A percentile compares a stretch with the other conserved stretches of the same genome.
These are phyloP conservation scores for Cetonia aurata DNA, from an alignment of 2,888 invertebrate genomes.

Conservation along the genomic window DNA sequence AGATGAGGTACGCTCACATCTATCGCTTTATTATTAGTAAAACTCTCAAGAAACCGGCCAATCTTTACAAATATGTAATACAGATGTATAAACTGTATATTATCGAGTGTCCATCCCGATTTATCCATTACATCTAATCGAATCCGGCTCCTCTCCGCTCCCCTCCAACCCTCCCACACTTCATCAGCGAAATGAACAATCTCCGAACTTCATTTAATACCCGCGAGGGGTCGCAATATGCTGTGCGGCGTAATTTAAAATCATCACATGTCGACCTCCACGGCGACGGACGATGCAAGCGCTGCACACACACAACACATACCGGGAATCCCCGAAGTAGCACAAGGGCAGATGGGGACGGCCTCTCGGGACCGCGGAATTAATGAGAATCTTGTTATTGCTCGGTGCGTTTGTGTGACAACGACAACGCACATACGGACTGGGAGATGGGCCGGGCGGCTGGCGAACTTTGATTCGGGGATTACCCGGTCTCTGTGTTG, in stretches of 20 bases:
- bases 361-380: constrained; percentile 53
- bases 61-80: no score
- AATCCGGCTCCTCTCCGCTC: no score
- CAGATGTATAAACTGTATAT: no score
- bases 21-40: no score
- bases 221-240: constrained; percentile 52
- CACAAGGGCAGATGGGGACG: constrained; percentile 54
- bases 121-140: no score
- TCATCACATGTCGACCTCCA: constrained; percentile 56
- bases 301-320: no score
- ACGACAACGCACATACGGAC: no score
- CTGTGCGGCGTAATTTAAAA: constrained; percentile 61
- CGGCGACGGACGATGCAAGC: neutral
- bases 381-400: constrained; percentile 64
- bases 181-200: constrained; percentile 34
- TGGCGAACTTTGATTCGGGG: constrained; percentile 57
- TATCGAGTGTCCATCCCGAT: no score
- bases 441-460: neutral
- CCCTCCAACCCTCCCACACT: no score
- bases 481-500: constrained; percentile 47
- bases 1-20: no score
- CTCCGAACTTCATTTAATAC: constrained; percentile 29
- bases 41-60: no score
- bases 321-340: constrained; percentile 49
- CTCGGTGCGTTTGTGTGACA: constrained; percentile 46